These are phyloP conservation scores for Pygoscelis adeliae DNA, from an alignment of 2,113 vertebrate species.

Conservation along the genomic window DNA sequence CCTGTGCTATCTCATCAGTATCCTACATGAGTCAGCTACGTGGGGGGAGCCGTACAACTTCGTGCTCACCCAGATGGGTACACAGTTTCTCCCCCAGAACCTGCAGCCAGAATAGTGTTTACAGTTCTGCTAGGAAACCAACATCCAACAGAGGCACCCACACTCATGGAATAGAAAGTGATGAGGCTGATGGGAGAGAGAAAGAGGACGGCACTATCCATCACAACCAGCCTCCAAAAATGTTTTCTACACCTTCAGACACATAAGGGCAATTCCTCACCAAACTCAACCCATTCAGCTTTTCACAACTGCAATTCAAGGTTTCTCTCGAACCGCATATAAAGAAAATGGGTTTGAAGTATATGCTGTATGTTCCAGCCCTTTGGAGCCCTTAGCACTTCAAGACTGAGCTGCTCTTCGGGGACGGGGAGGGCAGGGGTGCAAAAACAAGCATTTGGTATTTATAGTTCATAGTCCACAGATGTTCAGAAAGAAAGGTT, in stretches of 20 bases:
- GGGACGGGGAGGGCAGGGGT: rapidly evolving
- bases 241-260: neutral
- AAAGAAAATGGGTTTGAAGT: neutral
- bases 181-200: neutral
- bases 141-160: rapidly evolving
- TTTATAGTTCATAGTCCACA: neutral
- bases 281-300: neutral
- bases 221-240: neutral
- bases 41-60: neutral
- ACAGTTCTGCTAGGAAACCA: neutral
- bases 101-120: neutral
- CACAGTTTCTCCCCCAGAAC: neutral
- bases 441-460: neutral
- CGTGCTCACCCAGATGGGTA: rapidly evolving
- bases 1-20: neutral
- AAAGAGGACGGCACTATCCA: neutral
- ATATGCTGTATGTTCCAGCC: neutral
- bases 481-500: neutral
- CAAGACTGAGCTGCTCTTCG: neutral
- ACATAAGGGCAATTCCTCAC: neutral
- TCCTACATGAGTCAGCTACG: neutral
- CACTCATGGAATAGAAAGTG: neutral
- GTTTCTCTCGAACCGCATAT: neutral
- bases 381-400: neutral
- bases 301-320: neutral